A percentile compares a stretch with the other conserved stretches of the same genome.
These are phyloP conservation scores for Lagothrix lagotricha DNA, from an alignment of 2,797 vertebrate species.

Conservation along the genomic window DNA sequence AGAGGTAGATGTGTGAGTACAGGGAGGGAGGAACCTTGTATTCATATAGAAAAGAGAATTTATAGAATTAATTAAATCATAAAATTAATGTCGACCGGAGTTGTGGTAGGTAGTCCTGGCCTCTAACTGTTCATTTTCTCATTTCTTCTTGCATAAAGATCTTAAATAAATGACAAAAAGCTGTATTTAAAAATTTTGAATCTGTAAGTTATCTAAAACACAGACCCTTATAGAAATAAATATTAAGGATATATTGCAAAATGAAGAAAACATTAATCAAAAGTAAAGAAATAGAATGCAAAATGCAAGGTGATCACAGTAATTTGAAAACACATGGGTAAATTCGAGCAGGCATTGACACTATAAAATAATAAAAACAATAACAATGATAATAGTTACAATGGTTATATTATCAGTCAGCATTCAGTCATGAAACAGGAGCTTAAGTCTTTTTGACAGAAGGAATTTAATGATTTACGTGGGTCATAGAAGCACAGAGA, in stretches of 20 bases:
- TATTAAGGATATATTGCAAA: neutral
- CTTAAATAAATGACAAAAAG: constrained; percentile 20
- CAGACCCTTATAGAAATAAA: neutral
- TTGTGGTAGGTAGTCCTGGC: neutral
- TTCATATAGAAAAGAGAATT: neutral
- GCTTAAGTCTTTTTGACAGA: neutral
- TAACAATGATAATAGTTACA: neutral
- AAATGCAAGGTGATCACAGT: neutral
- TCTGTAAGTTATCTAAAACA: neutral
- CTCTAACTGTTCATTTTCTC: neutral
- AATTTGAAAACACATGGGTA: neutral
- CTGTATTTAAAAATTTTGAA: neutral
- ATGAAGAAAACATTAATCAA: constrained; percentile 27
- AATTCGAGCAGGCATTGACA: neutral
- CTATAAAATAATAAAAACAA: neutral
- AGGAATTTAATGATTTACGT: neutral
- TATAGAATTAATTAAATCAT: neutral
- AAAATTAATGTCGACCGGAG: neutral
- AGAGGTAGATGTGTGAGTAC: neutral
- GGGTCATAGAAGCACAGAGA: neutral
- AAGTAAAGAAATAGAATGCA: neutral
- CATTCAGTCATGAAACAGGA: neutral
- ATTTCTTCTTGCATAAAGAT: neutral
- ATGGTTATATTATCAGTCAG: neutral
- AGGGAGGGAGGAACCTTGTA: neutral